Evolutionary conservation across 2,888 invertebrate genomes (phyloP), one percentile per base, ranked within the genome.

Genomic region (Imbricaverruca yamaguchii): DNA sequence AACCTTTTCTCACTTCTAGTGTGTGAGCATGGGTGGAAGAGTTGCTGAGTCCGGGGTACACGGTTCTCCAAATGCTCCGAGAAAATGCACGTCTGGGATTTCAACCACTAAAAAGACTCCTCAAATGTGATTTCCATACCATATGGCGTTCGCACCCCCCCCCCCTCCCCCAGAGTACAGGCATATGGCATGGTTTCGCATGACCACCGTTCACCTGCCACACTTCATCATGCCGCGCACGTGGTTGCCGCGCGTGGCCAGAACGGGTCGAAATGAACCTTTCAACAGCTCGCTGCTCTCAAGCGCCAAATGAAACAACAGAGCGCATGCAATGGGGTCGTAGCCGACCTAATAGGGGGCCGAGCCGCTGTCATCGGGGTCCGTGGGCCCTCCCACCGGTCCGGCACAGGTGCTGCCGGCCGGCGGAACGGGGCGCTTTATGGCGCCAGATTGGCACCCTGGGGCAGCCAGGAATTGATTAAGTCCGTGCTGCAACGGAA

Each of bases 381-480:
- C 53, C 0, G 1, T 1, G 74, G 74, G 21, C 55, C 53, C 74
- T 53, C 74, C 74, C 74, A 74, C 74, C 15, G 74, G 13, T 15
- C 39, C 39, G 69, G 15, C 39, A 9, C n/a, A 39, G 69, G 25
- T 15, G 69, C 15, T 13, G 69, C 69, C 18, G n/a, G 39, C 23
- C 21, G 10, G 74, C 10, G 21, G 18, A 53, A 74, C 18, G 53
- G 74, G 21, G 18, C 10, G 21, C 74, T 74, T 74, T 74, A 74
- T 74, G 55, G 74, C 74, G 18, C 74, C 74, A 74, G 74, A 74
- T 74, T 74, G 74, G 74, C 74, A 74, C 74, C 74, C 74, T 74
- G 55, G 53, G 10, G 53, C 74, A 10, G 21, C 18, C 18, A 6
- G 53, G 18, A 74, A 74, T 74, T 74, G 74, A 74, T 74, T 74